Evolutionary conservation across 2,113 vertebrate genomes (phyloP).

Genomic region (Uria lomvia): DNA sequence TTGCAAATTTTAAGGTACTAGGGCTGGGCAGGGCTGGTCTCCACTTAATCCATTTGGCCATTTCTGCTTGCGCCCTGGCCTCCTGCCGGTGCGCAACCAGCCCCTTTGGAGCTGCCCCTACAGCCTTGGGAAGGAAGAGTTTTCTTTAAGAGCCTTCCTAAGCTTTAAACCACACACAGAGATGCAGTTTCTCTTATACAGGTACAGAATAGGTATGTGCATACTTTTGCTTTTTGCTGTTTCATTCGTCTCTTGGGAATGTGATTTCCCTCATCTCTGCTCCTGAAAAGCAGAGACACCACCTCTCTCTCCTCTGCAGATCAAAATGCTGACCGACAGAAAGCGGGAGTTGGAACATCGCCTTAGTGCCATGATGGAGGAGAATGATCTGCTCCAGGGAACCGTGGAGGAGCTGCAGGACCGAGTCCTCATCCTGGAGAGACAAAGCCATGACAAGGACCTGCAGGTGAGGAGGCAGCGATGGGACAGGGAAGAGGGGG

Average conservation of each 20-base stretch:
- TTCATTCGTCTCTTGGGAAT: background rate
- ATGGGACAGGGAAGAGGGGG: background rate
- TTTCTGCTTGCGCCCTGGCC: background rate
- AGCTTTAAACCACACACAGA: background rate
- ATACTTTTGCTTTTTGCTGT: background rate
- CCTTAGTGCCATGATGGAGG: conserved; percentile 85
- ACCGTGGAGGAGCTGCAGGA: conserved; percentile 90
- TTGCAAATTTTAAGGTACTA: background rate
- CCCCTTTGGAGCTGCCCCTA: background rate
- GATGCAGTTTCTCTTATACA: background rate
- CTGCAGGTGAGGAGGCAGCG: conserved; percentile 79
- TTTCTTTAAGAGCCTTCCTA: background rate
- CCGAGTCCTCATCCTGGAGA: conserved; percentile 86
- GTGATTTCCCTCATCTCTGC: background rate
- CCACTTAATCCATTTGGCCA: conserved; percentile 12
- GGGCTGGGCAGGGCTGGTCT: background rate
- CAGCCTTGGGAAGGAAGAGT: background rate
- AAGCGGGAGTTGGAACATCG: conserved; percentile 91
- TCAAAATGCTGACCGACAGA: conserved; percentile 94
- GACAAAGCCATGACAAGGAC: conserved; percentile 90
- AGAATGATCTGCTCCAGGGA: conserved; percentile 90
- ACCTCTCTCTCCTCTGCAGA: conserved; percentile 71
- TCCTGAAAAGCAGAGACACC: background rate
- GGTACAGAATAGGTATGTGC: background rate
- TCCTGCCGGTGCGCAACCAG: conserved; percentile 48